Evolutionary conservation across 2,888 invertebrate genomes (phyloP), one percentile per base, ranked within the genome.

Genomic region (Oligia latruncula): DNA sequence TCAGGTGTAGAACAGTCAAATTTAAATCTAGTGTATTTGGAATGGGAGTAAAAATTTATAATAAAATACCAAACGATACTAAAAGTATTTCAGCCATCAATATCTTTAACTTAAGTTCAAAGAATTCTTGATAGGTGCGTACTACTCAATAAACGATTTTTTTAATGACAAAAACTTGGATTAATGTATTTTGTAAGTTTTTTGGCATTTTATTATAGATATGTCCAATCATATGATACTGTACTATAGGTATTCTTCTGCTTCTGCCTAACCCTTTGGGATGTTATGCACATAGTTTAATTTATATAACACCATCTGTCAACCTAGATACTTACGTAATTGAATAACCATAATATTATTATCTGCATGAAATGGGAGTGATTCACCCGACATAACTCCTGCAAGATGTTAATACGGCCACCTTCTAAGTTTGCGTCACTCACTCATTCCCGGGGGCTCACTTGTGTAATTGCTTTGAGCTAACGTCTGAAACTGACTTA

Each of bases 401-500:
- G 23, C 66, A 64, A 64, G 58, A 71, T 60, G 52, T 82, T 74
- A 78, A 86, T 82, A 71, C 46, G 13, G 46, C 55, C 60, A 72
- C 46, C 78, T 78, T 55, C 81, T 62, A 83, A 83, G 75, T 76
- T 85, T 67, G 82, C 87, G 89, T 89, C 92, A 90, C 88, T 90
- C 89, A 86, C 71, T 52, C 60, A 43, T 74, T 85, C 88, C 88
- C 84, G 55, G 20, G 83, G 86, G 83, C 76, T 66, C 78, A 74
- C 74, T 78, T 78, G 72, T 78, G 84, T 92, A 90, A 92, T 91
- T 91, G 90, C 88, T 85, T 87, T 77, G 86, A 90, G 90, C 90
- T 90, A 90, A 82, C 80, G 81, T 77, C 81, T 72, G 66, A 43
- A 85, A 83, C 81, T 83, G 81, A 75, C 81, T 84, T 85, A 52